Conservation (phyloP, 2,888 invertebrate genomes). For the Polia nebulosa region DNA sequence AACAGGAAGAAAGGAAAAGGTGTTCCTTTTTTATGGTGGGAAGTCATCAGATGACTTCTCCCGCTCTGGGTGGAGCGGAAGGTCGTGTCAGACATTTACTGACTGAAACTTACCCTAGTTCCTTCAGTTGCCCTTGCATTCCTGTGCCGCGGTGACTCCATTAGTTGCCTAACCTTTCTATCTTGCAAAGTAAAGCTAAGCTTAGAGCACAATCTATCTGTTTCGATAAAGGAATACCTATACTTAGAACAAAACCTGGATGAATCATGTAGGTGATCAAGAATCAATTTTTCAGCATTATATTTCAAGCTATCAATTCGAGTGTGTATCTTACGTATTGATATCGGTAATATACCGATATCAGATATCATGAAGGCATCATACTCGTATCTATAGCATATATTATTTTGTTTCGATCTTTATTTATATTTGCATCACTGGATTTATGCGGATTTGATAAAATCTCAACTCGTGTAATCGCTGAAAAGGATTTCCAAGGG, state of each 20-base stretch:
- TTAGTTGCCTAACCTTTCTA: not conserved
- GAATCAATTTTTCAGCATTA: slow-evolving; percentile 29
- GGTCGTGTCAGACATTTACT: too few relatives aligned
- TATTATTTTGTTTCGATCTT: not conserved
- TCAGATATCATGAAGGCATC: slow-evolving; percentile 14
- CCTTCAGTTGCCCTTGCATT: too few relatives aligned
- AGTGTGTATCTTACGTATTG: slow-evolving; percentile 14
- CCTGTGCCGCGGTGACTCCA: too few relatives aligned
- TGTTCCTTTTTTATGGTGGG: too few relatives aligned
- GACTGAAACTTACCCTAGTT: too few relatives aligned
- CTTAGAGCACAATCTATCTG: not conserved
- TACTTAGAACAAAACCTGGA: not conserved
- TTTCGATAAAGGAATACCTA: not conserved
- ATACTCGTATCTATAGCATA: slow-evolving; percentile 7
- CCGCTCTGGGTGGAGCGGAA: too few relatives aligned
- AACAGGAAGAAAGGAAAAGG: not conserved
- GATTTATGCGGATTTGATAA: slow-evolving; percentile 8
- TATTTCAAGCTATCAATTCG: slow-evolving; percentile 6
- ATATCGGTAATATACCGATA: slow-evolving; percentile 20
- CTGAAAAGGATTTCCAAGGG: not conserved
- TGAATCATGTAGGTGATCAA: slow-evolving; percentile 30
- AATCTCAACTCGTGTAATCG: slow-evolving; percentile 1
- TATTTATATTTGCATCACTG: not conserved
- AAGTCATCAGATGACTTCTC: too few relatives aligned
- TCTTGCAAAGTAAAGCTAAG: slow-evolving; percentile 2